Evolutionary conservation across 2,888 invertebrate genomes (phyloP).

Genomic region (Dendrolimus houi): DNA sequence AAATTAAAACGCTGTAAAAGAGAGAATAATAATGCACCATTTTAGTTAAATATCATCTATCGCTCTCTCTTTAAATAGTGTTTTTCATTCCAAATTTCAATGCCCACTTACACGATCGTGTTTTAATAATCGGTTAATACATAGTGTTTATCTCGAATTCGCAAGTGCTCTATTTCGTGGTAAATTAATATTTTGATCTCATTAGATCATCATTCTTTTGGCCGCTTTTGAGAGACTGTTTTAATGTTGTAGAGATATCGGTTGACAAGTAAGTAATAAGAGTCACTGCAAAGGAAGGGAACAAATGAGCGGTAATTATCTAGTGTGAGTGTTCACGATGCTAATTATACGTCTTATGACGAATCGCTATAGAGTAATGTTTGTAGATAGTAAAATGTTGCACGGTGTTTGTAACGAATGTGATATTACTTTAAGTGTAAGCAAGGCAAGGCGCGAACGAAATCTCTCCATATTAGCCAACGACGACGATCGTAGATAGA

Average conservation of each 20-base stretch:
- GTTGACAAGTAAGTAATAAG: not conserved
- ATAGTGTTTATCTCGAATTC: not conserved
- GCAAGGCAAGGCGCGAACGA: constrained; percentile 29
- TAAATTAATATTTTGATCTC: not conserved
- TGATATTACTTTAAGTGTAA: constrained; percentile 69
- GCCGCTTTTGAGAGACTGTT: not conserved
- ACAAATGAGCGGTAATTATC: constrained; percentile 1
- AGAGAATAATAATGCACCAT: no score
- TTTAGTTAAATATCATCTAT: not conserved
- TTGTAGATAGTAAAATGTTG: constrained; percentile 26
- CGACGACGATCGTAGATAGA: constrained; percentile 61
- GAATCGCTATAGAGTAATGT: constrained; percentile 16
- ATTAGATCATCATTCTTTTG: not conserved
- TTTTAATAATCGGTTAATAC: not conserved
- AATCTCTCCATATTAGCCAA: constrained; percentile 51
- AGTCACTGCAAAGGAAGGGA: not conserved
- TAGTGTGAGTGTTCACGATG: constrained; percentile 1
- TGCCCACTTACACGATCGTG: not conserved
- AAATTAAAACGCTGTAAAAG: no score
- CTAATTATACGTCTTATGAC: not conserved
- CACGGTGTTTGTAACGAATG: constrained; percentile 54
- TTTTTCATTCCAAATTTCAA: not conserved
- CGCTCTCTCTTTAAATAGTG: not conserved
- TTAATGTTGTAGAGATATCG: not conserved
- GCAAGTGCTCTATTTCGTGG: not conserved